Percentiles rank a stretch among this genome's conserved stretches.
Evolutionary conservation across 2,113 vertebrate species (phyloP).

Genomic region (Cricetomys ansorgei): DNA sequence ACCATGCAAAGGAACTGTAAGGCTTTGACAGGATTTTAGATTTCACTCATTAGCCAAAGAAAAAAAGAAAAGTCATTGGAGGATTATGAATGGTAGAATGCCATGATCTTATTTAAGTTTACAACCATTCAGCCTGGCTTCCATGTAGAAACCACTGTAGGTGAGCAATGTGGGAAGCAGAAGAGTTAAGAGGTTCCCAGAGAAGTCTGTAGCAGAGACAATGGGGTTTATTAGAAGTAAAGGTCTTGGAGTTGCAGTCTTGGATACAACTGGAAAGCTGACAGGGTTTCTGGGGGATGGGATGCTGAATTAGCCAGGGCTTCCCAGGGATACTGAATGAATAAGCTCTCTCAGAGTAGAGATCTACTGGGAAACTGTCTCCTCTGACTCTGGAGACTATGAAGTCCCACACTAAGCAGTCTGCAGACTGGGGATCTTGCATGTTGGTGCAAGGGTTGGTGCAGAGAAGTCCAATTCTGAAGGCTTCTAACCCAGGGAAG

Average conservation of each 20-base stretch:
- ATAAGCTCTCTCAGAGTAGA: neutral
- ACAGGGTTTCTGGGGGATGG: neutral
- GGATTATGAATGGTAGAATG: neutral
- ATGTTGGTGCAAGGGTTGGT: too few relatives aligned
- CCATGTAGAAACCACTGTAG: neutral
- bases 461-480: neutral
- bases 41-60: neutral
- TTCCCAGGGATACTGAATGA: neutral
- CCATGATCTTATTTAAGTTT: neutral
- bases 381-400: neutral
- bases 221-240: neutral
- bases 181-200: neutral
- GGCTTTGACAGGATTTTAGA: neutral
- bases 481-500: neutral
- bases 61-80: neutral
- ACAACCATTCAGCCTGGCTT: neutral
- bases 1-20: neutral
- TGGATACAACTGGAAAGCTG: neutral
- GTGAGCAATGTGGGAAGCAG: neutral
- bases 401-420: neutral
- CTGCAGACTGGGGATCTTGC: neutral
- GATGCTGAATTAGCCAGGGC: neutral
- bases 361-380: neutral
- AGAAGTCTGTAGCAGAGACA: rapidly evolving
- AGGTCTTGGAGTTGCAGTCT: neutral